phyloP scores from a whole-genome alignment of 2,113 vertebrate species.

The Argyrosomus japonicus region DNA sequence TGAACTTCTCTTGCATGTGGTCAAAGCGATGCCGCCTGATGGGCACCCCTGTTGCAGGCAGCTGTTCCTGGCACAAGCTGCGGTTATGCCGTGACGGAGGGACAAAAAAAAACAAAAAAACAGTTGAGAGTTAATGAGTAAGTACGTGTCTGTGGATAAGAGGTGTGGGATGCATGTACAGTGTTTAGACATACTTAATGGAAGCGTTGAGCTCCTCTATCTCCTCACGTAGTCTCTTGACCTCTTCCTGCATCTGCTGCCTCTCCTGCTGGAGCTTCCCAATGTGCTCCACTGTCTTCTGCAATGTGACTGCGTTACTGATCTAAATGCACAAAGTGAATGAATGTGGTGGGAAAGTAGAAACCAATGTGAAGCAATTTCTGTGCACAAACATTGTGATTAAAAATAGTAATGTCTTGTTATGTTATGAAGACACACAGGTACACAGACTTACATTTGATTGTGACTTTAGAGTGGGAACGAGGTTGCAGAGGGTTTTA shows the following conservation, averaged over 20 bases:
- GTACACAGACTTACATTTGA: slow-evolving; percentile 84
- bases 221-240: slow-evolving; percentile 91
- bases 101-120: not conserved
- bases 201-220: slow-evolving; percentile 93
- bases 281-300: slow-evolving; percentile 96
- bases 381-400: not conserved
- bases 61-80: slow-evolving; percentile 93
- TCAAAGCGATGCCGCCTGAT: slow-evolving; percentile 85
- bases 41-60: slow-evolving; percentile 93
- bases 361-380: not conserved
- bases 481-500: slow-evolving; percentile 89
- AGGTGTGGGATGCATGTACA: not conserved
- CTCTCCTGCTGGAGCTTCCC: slow-evolving; percentile 96
- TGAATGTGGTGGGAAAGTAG: not conserved
- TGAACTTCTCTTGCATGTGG: slow-evolving; percentile 91
- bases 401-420: not conserved
- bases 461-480: slow-evolving; percentile 87
- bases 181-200: slow-evolving; percentile 87
- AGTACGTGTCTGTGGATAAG: not conserved
- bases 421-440: not conserved
- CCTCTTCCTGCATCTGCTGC: slow-evolving; percentile 92
- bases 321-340: slow-evolving; percentile 80
- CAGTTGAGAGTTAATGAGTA: not conserved
- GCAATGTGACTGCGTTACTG: slow-evolving; percentile 92
- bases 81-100: slow-evolving; percentile 9